Conservation (phyloP, 2,888 invertebrate genomes). For the Phragmatobia fuliginosa region DNA sequence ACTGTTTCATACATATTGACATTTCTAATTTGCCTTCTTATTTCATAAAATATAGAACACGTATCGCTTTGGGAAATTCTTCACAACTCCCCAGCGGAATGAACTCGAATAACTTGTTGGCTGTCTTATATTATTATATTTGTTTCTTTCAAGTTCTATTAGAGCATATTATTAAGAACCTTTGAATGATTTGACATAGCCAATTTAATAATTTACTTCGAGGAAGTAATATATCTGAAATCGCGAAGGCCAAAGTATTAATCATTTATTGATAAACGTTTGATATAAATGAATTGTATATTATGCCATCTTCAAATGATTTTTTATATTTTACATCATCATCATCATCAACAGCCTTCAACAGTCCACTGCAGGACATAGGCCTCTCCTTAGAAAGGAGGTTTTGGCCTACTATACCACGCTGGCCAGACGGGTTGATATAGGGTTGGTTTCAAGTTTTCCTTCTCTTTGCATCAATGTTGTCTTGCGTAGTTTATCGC, state of each 20-base stretch:
- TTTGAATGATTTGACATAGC: not conserved
- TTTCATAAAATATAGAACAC: too few relatives aligned
- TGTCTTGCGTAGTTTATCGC: too few relatives aligned
- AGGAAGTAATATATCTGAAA: conserved; percentile 3
- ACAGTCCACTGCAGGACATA: too few relatives aligned
- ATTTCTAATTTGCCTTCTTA: not conserved
- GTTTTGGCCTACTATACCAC: too few relatives aligned
- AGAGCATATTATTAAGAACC: not conserved
- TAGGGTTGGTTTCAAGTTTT: too few relatives aligned
- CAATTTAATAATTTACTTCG: not conserved
- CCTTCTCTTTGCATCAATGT: too few relatives aligned
- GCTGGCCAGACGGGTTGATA: too few relatives aligned
- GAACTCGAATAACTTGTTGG: too few relatives aligned
- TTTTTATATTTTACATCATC: too few relatives aligned
- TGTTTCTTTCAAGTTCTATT: not conserved
- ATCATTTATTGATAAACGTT: not conserved
- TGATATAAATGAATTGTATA: not conserved
- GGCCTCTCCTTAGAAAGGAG: too few relatives aligned
- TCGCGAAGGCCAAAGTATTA: not conserved
- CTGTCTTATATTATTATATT: not conserved
- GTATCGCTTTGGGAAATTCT: too few relatives aligned
- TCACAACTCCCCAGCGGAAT: not conserved
- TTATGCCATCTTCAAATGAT: too few relatives aligned
- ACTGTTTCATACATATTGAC: not conserved
- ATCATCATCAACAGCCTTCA: not conserved